Percentiles rank a stretch among this genome's conserved stretches.
These are phyloP conservation scores for Corapipo altera DNA, from an alignment of 2,113 vertebrate species.

Conservation along the genomic window DNA sequence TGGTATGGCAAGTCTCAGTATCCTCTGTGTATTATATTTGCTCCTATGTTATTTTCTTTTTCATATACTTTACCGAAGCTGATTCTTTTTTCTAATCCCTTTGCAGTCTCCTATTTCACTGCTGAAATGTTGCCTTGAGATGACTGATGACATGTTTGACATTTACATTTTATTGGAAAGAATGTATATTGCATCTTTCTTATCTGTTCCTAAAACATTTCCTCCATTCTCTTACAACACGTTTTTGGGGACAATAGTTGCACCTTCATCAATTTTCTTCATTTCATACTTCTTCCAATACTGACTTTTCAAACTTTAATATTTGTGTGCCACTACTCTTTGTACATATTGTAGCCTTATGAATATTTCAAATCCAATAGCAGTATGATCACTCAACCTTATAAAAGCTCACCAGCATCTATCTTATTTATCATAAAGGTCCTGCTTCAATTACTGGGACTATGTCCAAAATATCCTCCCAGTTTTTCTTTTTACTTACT, in stretches of 20 bases:
- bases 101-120: constrained; percentile 27
- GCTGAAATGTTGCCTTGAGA: constrained; percentile 27
- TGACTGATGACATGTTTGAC: constrained; percentile 45
- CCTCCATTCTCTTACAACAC: neutral
- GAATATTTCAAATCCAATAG: constrained; percentile 73
- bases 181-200: constrained; percentile 45
- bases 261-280: constrained; percentile 60
- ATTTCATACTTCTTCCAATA: constrained; percentile 56
- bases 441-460: constrained; percentile 59
- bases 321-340: constrained; percentile 60
- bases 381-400: constrained; percentile 66
- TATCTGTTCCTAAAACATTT: constrained; percentile 7
- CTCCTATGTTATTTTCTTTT: neutral
- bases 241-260: constrained; percentile 31
- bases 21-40: neutral
- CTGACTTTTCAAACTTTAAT: constrained; percentile 60
- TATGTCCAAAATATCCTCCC: constrained; percentile 54
- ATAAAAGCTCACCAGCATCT: constrained; percentile 47
- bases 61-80: neutral
- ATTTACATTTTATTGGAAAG: constrained; percentile 55
- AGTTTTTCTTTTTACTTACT: neutral
- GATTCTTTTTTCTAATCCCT: constrained; percentile 52
- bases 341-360: constrained; percentile 54
- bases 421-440: constrained; percentile 69
- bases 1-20: neutral